Base-by-base conservation (phyloP, 2,888 invertebrate species). In the Xestia sexstrigata region DNA sequence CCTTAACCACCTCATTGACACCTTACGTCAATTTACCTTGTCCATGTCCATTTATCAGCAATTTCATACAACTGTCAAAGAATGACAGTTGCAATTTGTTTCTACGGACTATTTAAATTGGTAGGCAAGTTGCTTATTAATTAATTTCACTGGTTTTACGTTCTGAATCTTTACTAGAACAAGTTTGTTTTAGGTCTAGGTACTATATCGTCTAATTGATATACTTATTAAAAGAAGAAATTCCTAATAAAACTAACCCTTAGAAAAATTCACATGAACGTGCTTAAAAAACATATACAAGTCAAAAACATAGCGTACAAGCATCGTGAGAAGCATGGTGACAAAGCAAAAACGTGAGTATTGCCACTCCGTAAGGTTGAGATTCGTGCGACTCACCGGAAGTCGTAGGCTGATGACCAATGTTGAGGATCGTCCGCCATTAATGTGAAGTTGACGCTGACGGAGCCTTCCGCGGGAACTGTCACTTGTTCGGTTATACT, bases 331-430 rank as follows among this genome's bases (percentile, higher is more conserved):
- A 81, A 81, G 87, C 85, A 70, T 55, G 75, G 75, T 70, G 74
- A 69, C 82, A 83, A 74, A 83, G 81, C 78, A 81, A 78, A 68
- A 55, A 69, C 52, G 67, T 55, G 74, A 79, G 62, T 79, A 73
- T 78, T 52, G 67, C 62, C 74, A 79, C 62, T 11, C 66, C 1
- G 45, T 79, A 79, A 84, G 67, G 87, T 70, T 82, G 76, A 30
- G 58, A 76, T 79, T 88, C 78, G 82, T 75, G 74, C 74, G 69
- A 95, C 93, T 96, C 95, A 94, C 97, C 98, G 97, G 97, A 98
- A 98, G 94, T 98, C 98, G 92, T 98, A 98, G 0, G 98, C 98
- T 11, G 98, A 98, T 0, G 98, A 98, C 99, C 99, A 99, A 91
- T 98, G 98, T 84, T 97, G 97, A 0, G 98, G 98, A 93, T 98